phyloP scores from a whole-genome alignment of 2,888 invertebrate genomes.

The Heliothis peltigera region DNA sequence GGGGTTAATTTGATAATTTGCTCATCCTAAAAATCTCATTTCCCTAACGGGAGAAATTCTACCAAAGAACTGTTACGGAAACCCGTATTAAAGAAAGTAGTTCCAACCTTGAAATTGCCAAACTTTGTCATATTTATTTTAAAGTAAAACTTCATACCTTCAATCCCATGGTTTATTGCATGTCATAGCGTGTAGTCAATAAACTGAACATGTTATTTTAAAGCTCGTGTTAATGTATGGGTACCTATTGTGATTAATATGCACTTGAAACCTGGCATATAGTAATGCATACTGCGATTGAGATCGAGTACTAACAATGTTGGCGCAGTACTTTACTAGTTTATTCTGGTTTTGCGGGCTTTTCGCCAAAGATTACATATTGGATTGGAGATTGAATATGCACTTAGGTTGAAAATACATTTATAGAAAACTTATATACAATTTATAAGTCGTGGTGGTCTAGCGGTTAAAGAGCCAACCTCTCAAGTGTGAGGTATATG shows the following conservation, averaged over 20 bases:
- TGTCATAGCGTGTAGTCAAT: not conserved
- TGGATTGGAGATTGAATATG: not conserved
- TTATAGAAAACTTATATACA: too few species aligned
- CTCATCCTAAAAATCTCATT: too few species aligned
- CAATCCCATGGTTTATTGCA: not conserved
- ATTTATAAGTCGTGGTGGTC: too few species aligned
- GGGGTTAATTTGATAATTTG: too few species aligned
- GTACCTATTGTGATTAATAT: not conserved
- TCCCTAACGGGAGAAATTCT: too few species aligned
- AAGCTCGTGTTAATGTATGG: constrained; percentile 2
- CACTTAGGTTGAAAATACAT: not conserved
- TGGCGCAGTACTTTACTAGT: not conserved
- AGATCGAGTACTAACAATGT: not conserved
- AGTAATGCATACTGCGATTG: constrained; percentile 3
- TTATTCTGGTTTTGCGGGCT: not conserved
- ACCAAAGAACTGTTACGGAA: too few species aligned
- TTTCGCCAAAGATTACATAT: not conserved
- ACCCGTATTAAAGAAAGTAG: too few species aligned
- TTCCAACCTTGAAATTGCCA: too few species aligned
- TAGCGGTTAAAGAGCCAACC: too few species aligned
- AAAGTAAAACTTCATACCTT: not conserved
- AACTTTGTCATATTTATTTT: too few species aligned
- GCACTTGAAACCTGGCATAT: not conserved
- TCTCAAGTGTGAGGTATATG: too few species aligned
- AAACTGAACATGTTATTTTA: constrained; percentile 7